Evolutionary conservation across 2,888 invertebrate species (phyloP).

Genomic region (Rhorus exstirpatorius): DNA sequence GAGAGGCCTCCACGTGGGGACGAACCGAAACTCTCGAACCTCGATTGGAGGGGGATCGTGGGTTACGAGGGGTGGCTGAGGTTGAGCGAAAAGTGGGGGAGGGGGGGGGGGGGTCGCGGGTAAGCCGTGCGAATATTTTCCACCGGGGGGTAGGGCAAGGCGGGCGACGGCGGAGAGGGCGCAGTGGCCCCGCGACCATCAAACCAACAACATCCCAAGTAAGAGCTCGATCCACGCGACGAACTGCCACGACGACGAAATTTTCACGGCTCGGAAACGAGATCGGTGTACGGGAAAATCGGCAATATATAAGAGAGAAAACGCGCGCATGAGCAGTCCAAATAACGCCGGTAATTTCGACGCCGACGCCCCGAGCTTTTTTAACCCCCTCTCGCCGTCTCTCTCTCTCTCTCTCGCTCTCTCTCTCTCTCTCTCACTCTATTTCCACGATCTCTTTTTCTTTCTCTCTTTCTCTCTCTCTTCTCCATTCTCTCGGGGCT

Average conservation of each 20-base stretch:
- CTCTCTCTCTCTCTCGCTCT: constrained; percentile 14
- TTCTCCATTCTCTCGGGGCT: constrained; percentile 46
- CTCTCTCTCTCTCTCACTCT: constrained; percentile 49
- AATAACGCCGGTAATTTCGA: constrained; percentile 44
- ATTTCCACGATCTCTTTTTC: constrained; percentile 7
- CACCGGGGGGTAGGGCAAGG: constrained; percentile 85
- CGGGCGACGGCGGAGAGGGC: constrained; percentile 87
- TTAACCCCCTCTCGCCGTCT: constrained; percentile 31
- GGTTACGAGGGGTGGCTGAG: constrained; percentile 11
- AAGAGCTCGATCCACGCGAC: constrained; percentile 42
- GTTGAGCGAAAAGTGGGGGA: constrained; percentile 78
- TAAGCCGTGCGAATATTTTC: constrained; percentile 86
- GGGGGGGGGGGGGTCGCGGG: constrained; percentile 85
- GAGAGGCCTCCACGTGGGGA: background rate
- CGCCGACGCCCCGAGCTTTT: constrained; percentile 57
- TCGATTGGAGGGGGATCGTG: background rate
- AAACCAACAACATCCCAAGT: constrained; percentile 84
- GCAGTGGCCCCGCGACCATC: constrained; percentile 87
- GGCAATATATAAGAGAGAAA: constrained; percentile 13
- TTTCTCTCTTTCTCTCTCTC: constrained; percentile 23
- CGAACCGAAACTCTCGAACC: background rate
- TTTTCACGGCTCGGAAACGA: constrained; percentile 12
- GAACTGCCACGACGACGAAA: constrained; percentile 23
- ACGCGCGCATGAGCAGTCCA: constrained; percentile 50
- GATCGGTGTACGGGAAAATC: constrained; percentile 15